Evolutionary conservation across 2,113 vertebrate species (phyloP).

Genomic region (Agelaius tricolor): DNA sequence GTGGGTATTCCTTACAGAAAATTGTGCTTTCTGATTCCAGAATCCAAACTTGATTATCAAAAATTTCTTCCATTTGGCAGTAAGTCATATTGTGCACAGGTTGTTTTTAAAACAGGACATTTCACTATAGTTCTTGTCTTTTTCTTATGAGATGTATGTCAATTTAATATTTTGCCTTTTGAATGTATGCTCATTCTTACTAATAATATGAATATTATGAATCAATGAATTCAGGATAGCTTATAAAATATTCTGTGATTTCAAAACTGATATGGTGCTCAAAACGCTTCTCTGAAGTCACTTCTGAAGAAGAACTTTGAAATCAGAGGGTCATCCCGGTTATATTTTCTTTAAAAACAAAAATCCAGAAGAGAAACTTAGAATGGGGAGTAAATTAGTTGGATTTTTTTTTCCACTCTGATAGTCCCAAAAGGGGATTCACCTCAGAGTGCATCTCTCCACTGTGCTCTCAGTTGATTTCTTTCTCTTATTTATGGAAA

Average conservation of each 20-base stretch:
- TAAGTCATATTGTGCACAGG: neutral
- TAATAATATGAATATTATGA: neutral
- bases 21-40: neutral
- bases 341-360: neutral
- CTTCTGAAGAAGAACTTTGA: neutral
- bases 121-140: neutral
- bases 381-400: neutral
- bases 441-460: neutral
- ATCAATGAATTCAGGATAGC: rapidly evolving
- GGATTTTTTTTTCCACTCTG: neutral
- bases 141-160: neutral
- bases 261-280: neutral
- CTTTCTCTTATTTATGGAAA: neutral
- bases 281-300: neutral
- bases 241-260: neutral
- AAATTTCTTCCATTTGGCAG: neutral
- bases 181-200: neutral
- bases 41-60: neutral
- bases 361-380: neutral
- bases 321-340: neutral
- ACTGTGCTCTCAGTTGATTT: neutral
- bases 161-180: neutral
- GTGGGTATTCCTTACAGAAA: neutral
- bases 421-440: neutral
- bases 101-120: neutral